These are phyloP conservation scores for Ophion costatus DNA, from an alignment of 2,888 invertebrate genomes.

Conservation along the genomic window DNA sequence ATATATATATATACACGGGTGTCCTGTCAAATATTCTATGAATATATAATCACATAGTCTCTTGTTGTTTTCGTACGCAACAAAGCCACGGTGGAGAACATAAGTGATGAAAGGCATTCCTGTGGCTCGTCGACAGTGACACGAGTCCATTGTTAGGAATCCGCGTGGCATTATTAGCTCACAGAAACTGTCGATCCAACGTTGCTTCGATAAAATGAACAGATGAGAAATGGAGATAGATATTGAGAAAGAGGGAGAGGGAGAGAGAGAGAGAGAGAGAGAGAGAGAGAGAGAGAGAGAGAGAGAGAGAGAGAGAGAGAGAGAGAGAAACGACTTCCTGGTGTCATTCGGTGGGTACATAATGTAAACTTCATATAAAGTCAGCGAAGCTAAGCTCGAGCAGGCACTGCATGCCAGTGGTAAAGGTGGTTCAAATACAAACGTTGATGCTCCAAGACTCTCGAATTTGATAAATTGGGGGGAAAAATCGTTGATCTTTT, in stretches of 20 bases:
- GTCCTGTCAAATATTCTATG: slow-evolving; percentile 21
- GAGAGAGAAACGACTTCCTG: slow-evolving; percentile 41
- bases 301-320: slow-evolving; percentile 36
- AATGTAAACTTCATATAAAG: slow-evolving; percentile 55
- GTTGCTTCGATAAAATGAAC: too few relatives aligned
- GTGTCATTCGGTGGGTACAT: slow-evolving; percentile 43
- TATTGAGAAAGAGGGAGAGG: slow-evolving; percentile 40
- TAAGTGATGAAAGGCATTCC: slow-evolving; percentile 59
- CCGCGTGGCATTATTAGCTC: slow-evolving; percentile 41
- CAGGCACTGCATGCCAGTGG: slow-evolving; percentile 33
- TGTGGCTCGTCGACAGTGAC: slow-evolving; percentile 44
- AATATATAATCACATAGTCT: slow-evolving; percentile 32
- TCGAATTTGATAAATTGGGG: neutral
- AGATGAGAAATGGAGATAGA: slow-evolving; percentile 10
- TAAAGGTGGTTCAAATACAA: neutral
- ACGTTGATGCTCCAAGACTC: neutral
- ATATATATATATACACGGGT: too few relatives aligned
- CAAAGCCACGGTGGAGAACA: slow-evolving; percentile 2
- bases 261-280: slow-evolving; percentile 38
- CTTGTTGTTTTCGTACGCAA: neutral
- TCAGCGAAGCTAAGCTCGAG: neutral
- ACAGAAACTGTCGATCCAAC: neutral
- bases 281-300: slow-evolving; percentile 37
- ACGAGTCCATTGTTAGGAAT: slow-evolving; percentile 50
- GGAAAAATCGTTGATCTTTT: neutral